Base-by-base conservation (phyloP, 2,888 invertebrate genomes). In the Parthenolecanium corni region DNA sequence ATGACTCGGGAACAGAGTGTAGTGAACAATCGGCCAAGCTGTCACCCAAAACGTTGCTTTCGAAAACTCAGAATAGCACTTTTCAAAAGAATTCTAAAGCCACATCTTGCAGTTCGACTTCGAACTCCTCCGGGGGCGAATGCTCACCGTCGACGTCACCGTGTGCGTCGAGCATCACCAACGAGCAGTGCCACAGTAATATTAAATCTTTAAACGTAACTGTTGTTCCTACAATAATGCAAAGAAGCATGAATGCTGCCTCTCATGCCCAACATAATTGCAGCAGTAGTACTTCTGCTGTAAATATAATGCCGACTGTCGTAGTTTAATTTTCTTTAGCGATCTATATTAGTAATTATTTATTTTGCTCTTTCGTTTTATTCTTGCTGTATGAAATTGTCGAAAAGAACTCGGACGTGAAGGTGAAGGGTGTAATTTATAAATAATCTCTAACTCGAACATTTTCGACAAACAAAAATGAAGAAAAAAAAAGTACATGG, bases 1-100 rank as follows among this genome's bases (percentile, higher is more conserved):
- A 79, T n/a, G 80, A 80, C 66, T 77, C 78, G 14, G 77, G 68
- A 52, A 54, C 61, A 2, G 62, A 71, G 73, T 68, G 74, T 73
- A 62, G 72, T 73, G 9, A 31, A 68, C 31, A 6, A 9, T 67
- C 69, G 69, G 64, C 64, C 58, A 38, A 51, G 58, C 47, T 9
- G 49, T 58, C 23, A 20, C 25, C 25, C 31, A 58, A 58, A 38
- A 38, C 40, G 25, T 23, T 58, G 36, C 51, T 58, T 4, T 58
- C 58, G 16, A 58, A 58, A 49, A 58, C 58, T 16, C 58, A 58
- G 40, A 58, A 58, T n/a, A 58, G 47, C 20, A 38, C 47, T 20
- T 58, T 58, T 46, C 58, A 58, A 36, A 58, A 58, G 23, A 25
- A 38, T 38, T 23, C 20, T 11, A 21, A 23, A 14, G 23, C 47